phyloP scores from a whole-genome alignment of 2,113 vertebrate genomes.

The Sapayoa aenigma region DNA sequence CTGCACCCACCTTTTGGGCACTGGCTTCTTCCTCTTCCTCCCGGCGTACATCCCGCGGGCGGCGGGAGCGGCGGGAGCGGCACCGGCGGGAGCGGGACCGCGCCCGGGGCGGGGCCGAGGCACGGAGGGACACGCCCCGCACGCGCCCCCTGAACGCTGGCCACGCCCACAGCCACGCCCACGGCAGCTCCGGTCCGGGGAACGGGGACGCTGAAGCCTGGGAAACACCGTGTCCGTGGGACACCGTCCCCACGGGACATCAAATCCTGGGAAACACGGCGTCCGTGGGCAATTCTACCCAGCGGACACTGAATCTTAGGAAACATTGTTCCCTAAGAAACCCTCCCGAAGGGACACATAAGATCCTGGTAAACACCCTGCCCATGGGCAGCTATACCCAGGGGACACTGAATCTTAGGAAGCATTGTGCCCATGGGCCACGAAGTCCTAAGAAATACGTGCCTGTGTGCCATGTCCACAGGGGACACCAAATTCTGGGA shows the following conservation, averaged over 20 bases:
- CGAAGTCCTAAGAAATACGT: not conserved
- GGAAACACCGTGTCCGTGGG: not conserved
- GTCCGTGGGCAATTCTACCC: not conserved
- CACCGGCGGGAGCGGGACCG: not conserved
- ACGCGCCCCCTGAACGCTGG: not conserved
- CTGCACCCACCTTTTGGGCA: constrained; percentile 29
- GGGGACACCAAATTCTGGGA: no score
- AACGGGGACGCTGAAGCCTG: not conserved
- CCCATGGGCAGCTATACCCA: not conserved
- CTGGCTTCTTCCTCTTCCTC: constrained; percentile 51
- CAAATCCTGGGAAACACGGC: not conserved
- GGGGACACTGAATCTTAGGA: not conserved
- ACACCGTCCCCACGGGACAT: not conserved
- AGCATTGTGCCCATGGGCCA: not conserved
- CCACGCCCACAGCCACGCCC: not conserved
- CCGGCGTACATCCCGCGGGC: not conserved
- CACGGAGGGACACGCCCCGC: not conserved
- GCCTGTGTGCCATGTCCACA: no score
- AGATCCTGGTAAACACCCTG: not conserved
- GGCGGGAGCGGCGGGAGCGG: not conserved
- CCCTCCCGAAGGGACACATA: not conserved
- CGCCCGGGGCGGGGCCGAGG: not conserved
- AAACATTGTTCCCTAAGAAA: not conserved
- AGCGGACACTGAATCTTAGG: not conserved
- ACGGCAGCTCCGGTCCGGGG: not conserved